Evolutionary conservation across 2,888 invertebrate species (phyloP).

Genomic region (Bimastos eiseni): DNA sequence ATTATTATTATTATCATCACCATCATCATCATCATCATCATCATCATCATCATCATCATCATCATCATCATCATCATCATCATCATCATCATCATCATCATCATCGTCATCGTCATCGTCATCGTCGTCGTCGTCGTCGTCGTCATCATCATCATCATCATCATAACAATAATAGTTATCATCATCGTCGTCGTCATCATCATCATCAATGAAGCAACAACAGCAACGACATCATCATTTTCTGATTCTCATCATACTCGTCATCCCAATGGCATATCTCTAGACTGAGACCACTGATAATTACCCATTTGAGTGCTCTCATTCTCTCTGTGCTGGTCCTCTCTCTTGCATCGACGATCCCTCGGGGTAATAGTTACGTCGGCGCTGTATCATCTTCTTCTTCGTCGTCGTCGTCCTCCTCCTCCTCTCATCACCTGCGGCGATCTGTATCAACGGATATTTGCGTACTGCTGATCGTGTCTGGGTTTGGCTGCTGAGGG

Average conservation of each 20-base stretch:
- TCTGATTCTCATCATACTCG: too few relatives aligned
- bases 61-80: constrained; percentile 15
- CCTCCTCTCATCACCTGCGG: background rate
- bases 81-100: constrained; percentile 19
- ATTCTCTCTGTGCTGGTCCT: too few relatives aligned
- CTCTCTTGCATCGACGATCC: background rate
- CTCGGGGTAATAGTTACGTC: background rate
- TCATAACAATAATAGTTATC: background rate
- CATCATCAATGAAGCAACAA: background rate
- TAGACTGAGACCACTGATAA: too few relatives aligned
- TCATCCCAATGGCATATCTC: too few relatives aligned
- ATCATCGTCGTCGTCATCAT: background rate
- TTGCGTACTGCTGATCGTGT: background rate
- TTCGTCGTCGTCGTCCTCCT: background rate
- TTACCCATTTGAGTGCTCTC: too few relatives aligned
- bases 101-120: constrained; percentile 6
- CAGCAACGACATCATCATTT: too few relatives aligned
- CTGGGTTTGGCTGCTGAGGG: too few relatives aligned
- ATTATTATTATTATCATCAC: background rate
- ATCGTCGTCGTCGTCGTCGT: background rate
- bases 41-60: background rate
- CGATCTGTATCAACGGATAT: background rate
- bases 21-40: background rate
- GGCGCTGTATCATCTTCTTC: background rate
- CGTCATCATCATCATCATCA: constrained; percentile 18